Evolutionary conservation across 2,797 vertebrate species (phyloP).

Genomic region (Graptemys geographica): DNA sequence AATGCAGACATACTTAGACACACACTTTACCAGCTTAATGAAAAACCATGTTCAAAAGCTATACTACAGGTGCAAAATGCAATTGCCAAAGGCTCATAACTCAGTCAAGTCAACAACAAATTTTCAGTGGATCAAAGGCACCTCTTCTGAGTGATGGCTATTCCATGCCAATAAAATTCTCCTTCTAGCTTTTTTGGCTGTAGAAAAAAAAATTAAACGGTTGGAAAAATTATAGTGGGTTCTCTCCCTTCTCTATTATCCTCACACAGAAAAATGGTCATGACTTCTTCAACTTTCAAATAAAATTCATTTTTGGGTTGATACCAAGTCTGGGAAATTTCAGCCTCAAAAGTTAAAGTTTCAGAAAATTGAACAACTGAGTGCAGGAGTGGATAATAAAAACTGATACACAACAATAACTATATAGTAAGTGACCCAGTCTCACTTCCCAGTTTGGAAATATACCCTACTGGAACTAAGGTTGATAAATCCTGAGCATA

Average conservation of each 20-base stretch:
- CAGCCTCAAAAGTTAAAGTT: background rate
- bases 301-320: background rate
- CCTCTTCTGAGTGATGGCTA: background rate
- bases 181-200: background rate
- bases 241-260: background rate
- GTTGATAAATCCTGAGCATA: conserved; percentile 16
- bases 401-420: conserved; percentile 2
- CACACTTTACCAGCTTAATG: background rate
- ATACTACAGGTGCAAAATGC: background rate
- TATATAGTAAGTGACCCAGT: background rate
- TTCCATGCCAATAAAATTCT: background rate
- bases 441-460: conserved; percentile 26
- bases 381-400: background rate
- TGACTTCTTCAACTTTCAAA: background rate
- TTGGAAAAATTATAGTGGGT: background rate
- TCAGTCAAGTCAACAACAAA: background rate
- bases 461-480: background rate
- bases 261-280: background rate
- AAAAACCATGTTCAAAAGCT: background rate
- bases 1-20: background rate
- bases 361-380: background rate
- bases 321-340: background rate
- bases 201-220: background rate
- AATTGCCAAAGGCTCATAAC: background rate
- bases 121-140: background rate